These are phyloP conservation scores for Electrophaes corylata DNA, from an alignment of 2,888 invertebrate genomes.

Conservation along the genomic window DNA sequence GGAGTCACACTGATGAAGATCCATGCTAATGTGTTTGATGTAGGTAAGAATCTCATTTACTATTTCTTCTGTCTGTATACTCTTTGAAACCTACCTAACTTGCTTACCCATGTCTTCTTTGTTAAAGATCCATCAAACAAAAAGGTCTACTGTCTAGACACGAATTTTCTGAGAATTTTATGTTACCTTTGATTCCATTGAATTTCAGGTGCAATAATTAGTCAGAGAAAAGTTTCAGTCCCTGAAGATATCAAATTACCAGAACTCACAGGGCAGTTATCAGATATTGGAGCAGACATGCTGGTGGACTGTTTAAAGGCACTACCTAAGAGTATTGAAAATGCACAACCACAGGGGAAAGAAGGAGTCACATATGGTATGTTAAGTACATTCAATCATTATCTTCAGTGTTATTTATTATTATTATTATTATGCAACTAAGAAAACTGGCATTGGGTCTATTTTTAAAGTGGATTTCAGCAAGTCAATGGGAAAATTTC, in stretches of 20 bases:
- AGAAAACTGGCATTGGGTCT: neutral
- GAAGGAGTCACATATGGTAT: slow-evolving; percentile 89
- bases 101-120: no score
- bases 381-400: slow-evolving; percentile 21
- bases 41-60: slow-evolving; percentile 85
- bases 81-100: no score
- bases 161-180: neutral
- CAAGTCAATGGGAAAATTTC: neutral
- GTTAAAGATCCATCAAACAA: no score
- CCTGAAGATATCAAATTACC: slow-evolving; percentile 85
- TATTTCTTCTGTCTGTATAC: no score
- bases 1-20: slow-evolving; percentile 96
- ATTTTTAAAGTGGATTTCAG: no score
- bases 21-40: slow-evolving; percentile 91
- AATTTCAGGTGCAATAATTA: slow-evolving; percentile 84
- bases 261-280: slow-evolving; percentile 86
- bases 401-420: neutral
- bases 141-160: no score
- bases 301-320: slow-evolving; percentile 85
- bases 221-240: slow-evolving; percentile 84
- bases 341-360: slow-evolving; percentile 85
- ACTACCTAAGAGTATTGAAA: slow-evolving; percentile 84
- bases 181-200: slow-evolving; percentile 4
- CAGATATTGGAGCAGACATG: slow-evolving; percentile 87
- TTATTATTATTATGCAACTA: no score